Conservation (phyloP, 2,797 vertebrate species). For the Merluccius polli region DNA sequence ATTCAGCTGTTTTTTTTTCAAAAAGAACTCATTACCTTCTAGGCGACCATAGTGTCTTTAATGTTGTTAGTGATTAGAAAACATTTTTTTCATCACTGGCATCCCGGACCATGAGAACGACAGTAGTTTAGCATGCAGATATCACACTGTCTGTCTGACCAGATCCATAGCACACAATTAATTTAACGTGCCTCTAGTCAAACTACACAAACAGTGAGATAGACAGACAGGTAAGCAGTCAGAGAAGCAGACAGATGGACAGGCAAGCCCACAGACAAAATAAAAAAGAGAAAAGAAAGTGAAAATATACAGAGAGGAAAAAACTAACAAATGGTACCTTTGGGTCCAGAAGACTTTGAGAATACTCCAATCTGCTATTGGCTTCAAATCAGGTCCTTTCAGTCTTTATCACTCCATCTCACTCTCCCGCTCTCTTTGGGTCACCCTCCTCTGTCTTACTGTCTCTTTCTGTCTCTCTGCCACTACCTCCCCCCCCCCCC, state of each 20-base stretch:
- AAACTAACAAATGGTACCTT: background rate
- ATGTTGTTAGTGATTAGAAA: too few relatives aligned
- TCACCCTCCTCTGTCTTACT: background rate
- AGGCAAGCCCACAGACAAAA: background rate
- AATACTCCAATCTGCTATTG: background rate
- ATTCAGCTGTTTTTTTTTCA: background rate
- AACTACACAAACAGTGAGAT: background rate
- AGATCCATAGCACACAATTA: background rate
- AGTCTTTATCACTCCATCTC: background rate
- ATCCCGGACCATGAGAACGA: too few relatives aligned
- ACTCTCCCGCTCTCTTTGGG: background rate
- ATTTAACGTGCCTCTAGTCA: background rate
- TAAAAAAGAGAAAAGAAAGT: background rate
- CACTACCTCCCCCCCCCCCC: background rate
- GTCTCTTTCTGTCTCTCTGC: background rate
- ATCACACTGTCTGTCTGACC: background rate
- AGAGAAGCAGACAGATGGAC: background rate
- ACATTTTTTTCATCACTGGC: too few relatives aligned
- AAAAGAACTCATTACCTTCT: too few relatives aligned
- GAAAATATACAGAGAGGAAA: background rate
- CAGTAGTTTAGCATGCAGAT: background rate
- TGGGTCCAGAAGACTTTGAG: background rate
- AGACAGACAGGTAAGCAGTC: background rate
- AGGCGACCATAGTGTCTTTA: too few relatives aligned
- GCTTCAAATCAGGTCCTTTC: background rate